Percentiles rank a stretch among this genome's conserved stretches.
phyloP scores from a whole-genome alignment of 2,113 vertebrate genomes.

The Thunnus maccoyii region DNA sequence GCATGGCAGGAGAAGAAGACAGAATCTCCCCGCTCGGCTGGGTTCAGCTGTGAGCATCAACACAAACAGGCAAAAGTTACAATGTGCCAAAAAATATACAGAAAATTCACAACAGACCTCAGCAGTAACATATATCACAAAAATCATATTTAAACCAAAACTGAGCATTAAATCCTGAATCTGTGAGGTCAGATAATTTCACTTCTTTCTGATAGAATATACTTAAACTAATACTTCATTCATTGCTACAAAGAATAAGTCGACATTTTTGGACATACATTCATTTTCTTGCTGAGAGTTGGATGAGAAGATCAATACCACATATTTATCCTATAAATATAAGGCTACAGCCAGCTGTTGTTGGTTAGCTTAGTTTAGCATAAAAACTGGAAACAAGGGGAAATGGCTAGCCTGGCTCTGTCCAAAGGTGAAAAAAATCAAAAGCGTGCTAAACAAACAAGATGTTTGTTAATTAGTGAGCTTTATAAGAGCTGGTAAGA shows the following conservation, averaged over 20 bases:
- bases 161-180: background rate
- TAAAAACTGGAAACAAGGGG: background rate
- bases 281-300: too few relatives aligned
- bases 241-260: too few relatives aligned
- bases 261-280: too few relatives aligned
- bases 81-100: background rate
- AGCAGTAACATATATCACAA: background rate
- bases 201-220: background rate
- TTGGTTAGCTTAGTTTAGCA: background rate
- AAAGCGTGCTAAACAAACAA: too few relatives aligned
- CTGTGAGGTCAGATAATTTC: background rate
- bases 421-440: too few relatives aligned
- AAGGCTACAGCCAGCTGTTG: background rate
- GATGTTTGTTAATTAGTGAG: too few relatives aligned
- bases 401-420: background rate
- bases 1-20: constrained; percentile 99
- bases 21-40: constrained; percentile 96
- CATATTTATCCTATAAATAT: too few relatives aligned
- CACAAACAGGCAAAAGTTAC: constrained; percentile 12
- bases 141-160: background rate
- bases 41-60: constrained; percentile 88
- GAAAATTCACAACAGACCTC: background rate
- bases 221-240: background rate
- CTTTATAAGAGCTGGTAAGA: too few relatives aligned
- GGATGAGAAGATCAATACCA: too few relatives aligned